Evolutionary conservation across 2,113 vertebrate species (phyloP).

Genomic region (Plestiodon gilberti): DNA sequence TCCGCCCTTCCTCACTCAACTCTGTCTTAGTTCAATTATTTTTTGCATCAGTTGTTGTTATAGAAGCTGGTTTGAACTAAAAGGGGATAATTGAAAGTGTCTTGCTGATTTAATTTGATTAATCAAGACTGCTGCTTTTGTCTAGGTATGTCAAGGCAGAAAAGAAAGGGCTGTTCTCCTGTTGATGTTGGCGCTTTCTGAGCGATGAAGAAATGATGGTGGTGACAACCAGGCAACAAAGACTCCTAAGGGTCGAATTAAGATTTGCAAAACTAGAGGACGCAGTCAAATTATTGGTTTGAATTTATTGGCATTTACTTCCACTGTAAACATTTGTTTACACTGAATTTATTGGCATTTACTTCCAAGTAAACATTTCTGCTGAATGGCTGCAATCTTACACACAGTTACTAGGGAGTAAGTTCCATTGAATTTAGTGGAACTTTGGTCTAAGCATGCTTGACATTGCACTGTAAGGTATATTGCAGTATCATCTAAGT

Average conservation of each 20-base stretch:
- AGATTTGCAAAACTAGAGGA: background rate
- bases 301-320: too few relatives aligned
- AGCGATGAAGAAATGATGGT: conserved; percentile 11
- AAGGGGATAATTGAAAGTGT: conserved; percentile 71
- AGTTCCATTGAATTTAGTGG: too few relatives aligned
- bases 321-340: too few relatives aligned
- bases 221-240: conserved; percentile 22
- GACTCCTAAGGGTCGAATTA: background rate
- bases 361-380: too few relatives aligned
- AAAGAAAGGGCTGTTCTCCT: conserved; percentile 46
- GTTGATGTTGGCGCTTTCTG: conserved; percentile 15
- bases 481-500: background rate
- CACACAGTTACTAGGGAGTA: too few relatives aligned
- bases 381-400: too few relatives aligned
- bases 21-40: conserved; percentile 81
- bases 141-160: conserved; percentile 61
- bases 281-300: conserved; percentile 23
- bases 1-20: conserved; percentile 68
- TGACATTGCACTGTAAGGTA: background rate
- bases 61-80: conserved; percentile 72
- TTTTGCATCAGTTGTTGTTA: conserved; percentile 80
- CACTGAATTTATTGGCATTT: too few relatives aligned
- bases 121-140: conserved; percentile 75
- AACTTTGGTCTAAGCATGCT: too few relatives aligned
- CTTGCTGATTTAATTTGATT: conserved; percentile 76